Percentiles rank a stretch among this genome's conserved stretches.
These are phyloP conservation scores for Vandiemenella viatica DNA, from an alignment of 2,888 invertebrate species.

Conservation along the genomic window DNA sequence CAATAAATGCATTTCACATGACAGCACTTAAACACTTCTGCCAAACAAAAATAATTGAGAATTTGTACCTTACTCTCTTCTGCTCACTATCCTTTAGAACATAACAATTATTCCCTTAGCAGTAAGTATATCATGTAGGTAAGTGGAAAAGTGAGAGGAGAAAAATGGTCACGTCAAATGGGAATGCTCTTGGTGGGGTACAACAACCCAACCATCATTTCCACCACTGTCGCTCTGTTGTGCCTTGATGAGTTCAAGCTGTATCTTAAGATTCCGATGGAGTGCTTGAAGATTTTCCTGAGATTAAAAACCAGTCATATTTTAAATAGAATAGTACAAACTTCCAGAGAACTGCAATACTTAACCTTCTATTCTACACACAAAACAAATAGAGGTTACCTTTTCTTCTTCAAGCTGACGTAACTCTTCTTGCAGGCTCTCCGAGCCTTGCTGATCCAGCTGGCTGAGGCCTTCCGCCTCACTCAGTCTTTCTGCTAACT, in stretches of 20 bases:
- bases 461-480: constrained; percentile 26
- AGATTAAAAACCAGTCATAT: constrained; percentile 18
- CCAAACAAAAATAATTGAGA: too few species aligned
- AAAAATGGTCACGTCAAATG: neutral
- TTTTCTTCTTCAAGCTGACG: constrained; percentile 53
- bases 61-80: too few species aligned
- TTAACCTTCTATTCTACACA: too few species aligned
- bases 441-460: constrained; percentile 25
- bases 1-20: too few species aligned
- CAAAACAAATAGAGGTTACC: too few species aligned
- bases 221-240: constrained; percentile 22
- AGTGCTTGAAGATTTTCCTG: constrained; percentile 53
- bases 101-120: too few species aligned
- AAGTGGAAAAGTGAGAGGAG: too few species aligned
- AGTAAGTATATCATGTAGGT: too few species aligned
- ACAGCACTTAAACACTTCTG: too few species aligned
- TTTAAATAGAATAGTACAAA: too few species aligned
- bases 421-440: constrained; percentile 43
- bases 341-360: too few species aligned
- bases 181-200: constrained; percentile 22
- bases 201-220: constrained; percentile 38
- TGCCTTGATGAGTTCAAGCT: constrained; percentile 38
- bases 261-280: constrained; percentile 47
- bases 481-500: constrained; percentile 50
- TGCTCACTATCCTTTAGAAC: too few species aligned